Evolutionary conservation across 2,113 vertebrate genomes (phyloP).

Genomic region (Tachycineta bicolor): DNA sequence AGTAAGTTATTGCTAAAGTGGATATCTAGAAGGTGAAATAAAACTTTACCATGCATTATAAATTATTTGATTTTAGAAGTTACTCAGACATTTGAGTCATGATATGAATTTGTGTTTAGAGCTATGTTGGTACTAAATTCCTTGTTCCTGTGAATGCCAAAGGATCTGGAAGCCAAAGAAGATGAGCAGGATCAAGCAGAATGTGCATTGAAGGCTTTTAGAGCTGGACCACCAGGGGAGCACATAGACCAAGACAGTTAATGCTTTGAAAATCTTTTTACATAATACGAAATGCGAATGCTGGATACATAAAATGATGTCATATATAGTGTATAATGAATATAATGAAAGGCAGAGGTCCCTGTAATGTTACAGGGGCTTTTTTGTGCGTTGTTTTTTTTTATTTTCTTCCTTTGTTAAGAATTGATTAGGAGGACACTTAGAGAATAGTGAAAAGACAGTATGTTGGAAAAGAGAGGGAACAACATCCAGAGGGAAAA

Average conservation of each 20-base stretch:
- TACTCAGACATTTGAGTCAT: not conserved
- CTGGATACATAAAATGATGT: not conserved
- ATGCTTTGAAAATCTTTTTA: not conserved
- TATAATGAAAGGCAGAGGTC: not conserved
- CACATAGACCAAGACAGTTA: not conserved
- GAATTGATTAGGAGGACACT: not conserved
- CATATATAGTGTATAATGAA: not conserved
- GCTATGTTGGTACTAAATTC: not conserved
- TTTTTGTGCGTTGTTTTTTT: rapidly evolving
- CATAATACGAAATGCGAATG: not conserved
- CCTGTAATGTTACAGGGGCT: rapidly evolving
- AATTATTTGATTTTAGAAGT: not conserved
- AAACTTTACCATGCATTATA: not conserved
- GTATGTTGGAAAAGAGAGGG: not conserved
- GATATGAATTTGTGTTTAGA: not conserved
- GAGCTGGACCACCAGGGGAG: not conserved
- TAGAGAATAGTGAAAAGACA: not conserved
- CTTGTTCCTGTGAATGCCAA: not conserved
- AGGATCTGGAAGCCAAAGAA: not conserved
- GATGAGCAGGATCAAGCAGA: not conserved
- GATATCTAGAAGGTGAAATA: not conserved
- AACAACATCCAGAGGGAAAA: not conserved
- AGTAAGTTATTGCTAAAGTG: not conserved
- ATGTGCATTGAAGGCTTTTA: not conserved
- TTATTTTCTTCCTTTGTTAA: not conserved